Base-by-base conservation (phyloP, 1,140 invertebrate species). In the Thaumatotibia leucotreta region DNA sequence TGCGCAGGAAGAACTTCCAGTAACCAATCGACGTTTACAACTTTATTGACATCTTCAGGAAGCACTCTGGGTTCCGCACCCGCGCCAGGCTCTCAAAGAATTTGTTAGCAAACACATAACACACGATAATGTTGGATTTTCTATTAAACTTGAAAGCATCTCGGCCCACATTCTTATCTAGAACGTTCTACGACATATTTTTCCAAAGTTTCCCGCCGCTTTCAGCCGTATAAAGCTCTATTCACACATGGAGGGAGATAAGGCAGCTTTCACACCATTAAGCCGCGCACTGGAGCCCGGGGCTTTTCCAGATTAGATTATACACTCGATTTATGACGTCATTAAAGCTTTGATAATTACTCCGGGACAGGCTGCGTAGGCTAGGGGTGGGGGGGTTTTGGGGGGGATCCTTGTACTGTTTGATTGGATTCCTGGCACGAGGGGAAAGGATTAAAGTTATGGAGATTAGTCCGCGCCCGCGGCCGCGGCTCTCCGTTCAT, bases 291-390 rank as follows among this genome's bases (percentile, higher is more conserved):
- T 84, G 84, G 87, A 90, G 86, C 85, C 83, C 83, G 88, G 88
- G 89, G 90, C 89, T 92, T 91, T 91, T 91, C 88, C 91, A 92
- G 91, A 92, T 92, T 92, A 92, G 91, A 92, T 92, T 92, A 92
- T 91, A 91, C 88, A 89, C 82, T 89, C 84, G 89, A 92, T 92
- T 92, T 92, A 92, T 91, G 88, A 86, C 74, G 89, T 91, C 88
- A 92, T 92, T 92, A 91, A 91, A 91, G 89, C 91, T 88, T 88
- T 91, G 91, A 92, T 92, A 92, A 92, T 92, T 92, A 91, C 88
- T 88, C 84, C 24, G 86, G 88, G 88, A 88, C 86, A 88, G 85
- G 83, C 88, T 90, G 87, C 83, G 88, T 87, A 86, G 86, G 85
- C 83, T 84, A 85, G 79, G 74, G 69, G 64, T 65, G 61, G 54